Base-by-base conservation (phyloP, 2,113 vertebrate genomes). In the Paradisaea rubra region DNA sequence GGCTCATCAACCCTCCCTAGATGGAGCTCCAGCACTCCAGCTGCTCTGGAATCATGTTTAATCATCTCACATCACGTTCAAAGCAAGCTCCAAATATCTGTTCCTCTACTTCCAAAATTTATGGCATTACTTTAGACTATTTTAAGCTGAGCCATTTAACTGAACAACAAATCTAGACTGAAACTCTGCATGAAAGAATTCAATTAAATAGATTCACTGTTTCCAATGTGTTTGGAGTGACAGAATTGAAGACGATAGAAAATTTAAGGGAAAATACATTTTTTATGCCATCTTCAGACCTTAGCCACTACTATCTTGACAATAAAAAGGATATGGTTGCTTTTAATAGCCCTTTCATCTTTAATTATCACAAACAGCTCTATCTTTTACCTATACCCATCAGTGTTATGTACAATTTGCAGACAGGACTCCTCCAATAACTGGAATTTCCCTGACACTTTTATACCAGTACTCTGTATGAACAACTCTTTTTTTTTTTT, bases 181-280 rank as follows among this genome's bases (percentile, higher is more conserved):
- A 47, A 88, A 84, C 60, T 45, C 91, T 59, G 77, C 81, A 66
- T 78, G 81, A 89, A 89, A 91, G 42, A 86, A 83, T 81, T 86
- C 86, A 89, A 86, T 95, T 91, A 93, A 93, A 93, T 37, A 84
- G 64, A 74, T 54, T 91, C 83, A 41, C 63, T 52, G 15, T 86
- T 64, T 83, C 68, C 59, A 77, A 25, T 41, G 64, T 49, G 45
- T 86, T 86, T 70, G 54, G 76, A 65, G 31, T 28, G 50, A 39
- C 64, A 90, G 37, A 83, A 74, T 23, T 60, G 61, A 92, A 86
- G 35, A 42, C 3, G 10, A 44, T 20, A 79, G 66, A 49, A 72
- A 90, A 80, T 64, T 60, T 44, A 80, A 79, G n/a, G 28, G 10
- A 52, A 94, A 93, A 80, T 44, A 86, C 47, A 84, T 66, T 81